Evolutionary conservation across 2,888 invertebrate genomes (phyloP), one percentile per base, ranked within the genome.

Genomic region (Pemphredon lugubris): DNA sequence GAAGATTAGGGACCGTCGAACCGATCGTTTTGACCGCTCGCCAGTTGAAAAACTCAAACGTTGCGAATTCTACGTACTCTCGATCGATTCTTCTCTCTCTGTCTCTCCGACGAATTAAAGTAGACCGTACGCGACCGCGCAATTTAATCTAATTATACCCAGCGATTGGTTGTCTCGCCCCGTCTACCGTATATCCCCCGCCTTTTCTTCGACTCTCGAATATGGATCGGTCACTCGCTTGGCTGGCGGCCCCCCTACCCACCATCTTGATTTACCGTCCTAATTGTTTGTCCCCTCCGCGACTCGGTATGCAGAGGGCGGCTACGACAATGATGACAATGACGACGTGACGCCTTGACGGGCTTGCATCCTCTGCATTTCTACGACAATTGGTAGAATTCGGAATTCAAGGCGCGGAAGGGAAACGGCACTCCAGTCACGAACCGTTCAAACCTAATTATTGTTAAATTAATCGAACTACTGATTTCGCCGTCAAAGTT

Each of bases 141-240:
- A 72, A 75, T 78, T 73, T 80, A 83, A 83, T 81, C 81, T 71
- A 76, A 83, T 83, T 79, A 83, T 83, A 76, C 81, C 69, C 65
- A 53, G 53, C 81, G 76, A 83, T 83, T 83, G 81, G 73, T 74
- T 66, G 70, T 64, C 73, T 64, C 73, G 72, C 70, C 75, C 72
- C 69, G 74, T 75, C 60, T 64, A 60, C 39, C 47, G 47, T 67
- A 45, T 45, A 65, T 47, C 44, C 50, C 65, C 45, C n/a, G n/a
- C 63, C 69, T 77, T 77, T 72, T 61, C 51, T 60, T 20, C 71
- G 32, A 37, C 53, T 37, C 59, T 58, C 69, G 55, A 63, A 34
- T 55, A 54, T 59, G 73, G 69, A n/a, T 67, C 73, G 67, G 66
- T 73, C 61, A 40, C 51, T 66, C 77, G 77, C 80, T 80, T 80